Evolutionary conservation across 2,797 vertebrate species (phyloP).

Genomic region (Jordanella pulchra): DNA sequence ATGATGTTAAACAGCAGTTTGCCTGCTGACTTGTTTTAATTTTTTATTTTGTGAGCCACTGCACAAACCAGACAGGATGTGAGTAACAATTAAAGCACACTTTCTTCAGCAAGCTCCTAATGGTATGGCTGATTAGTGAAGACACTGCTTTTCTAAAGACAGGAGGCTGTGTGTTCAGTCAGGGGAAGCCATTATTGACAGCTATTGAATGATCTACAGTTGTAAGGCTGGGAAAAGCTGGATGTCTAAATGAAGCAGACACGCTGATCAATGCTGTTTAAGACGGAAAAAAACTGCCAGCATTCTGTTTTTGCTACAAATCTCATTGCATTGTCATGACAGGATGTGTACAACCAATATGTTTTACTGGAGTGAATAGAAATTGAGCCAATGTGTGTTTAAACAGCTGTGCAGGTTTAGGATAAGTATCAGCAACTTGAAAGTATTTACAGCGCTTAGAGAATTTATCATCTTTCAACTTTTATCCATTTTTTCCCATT

Average conservation of each 20-base stretch:
- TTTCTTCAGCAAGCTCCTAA: conserved; percentile 57
- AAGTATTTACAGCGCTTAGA: conserved; percentile 9
- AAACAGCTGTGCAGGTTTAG: conserved; percentile 19
- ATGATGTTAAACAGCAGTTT: conserved; percentile 17
- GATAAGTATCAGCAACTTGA: neutral
- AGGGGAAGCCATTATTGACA: conserved; percentile 70
- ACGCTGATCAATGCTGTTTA: conserved; percentile 68
- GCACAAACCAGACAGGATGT: conserved; percentile 45
- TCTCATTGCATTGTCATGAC: conserved; percentile 19
- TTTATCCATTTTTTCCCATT: neutral
- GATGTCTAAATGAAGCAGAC: conserved; percentile 75
- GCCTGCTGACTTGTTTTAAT: conserved; percentile 29
- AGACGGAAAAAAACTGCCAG: conserved; percentile 50
- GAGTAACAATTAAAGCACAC: conserved; percentile 61
- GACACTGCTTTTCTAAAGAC: conserved; percentile 55
- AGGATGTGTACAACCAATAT: conserved; percentile 15
- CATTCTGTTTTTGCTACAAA: conserved; percentile 52
- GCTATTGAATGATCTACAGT: conserved; percentile 75
- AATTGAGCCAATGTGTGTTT: conserved; percentile 17
- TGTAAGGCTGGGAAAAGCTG: conserved; percentile 66
- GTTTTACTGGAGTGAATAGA: conserved; percentile 17
- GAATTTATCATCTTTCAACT: neutral
- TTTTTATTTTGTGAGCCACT: conserved; percentile 23
- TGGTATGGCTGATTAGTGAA: conserved; percentile 62
- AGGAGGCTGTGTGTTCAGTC: conserved; percentile 65